A percentile compares a stretch with the other conserved stretches of the same genome.
Evolutionary conservation across 2,888 invertebrate species (phyloP).

Genomic region (Hypena proboscidalis): DNA sequence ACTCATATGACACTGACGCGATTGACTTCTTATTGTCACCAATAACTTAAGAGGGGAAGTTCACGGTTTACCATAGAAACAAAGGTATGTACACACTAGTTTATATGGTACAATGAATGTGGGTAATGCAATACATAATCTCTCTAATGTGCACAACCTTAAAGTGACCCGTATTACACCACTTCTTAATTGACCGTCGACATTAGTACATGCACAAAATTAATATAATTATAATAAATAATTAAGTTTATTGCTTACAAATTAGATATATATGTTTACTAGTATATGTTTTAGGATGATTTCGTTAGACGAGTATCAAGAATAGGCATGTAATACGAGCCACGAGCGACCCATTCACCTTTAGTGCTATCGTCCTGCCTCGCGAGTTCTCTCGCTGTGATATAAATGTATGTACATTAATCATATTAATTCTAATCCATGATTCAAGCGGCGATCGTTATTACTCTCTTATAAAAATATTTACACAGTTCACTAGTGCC

Average conservation of each 20-base stretch:
- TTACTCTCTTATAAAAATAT: constrained; percentile 62
- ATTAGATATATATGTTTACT: constrained; percentile 36
- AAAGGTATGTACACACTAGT: constrained; percentile 58
- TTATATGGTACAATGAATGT: constrained; percentile 34
- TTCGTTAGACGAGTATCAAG: constrained; percentile 15
- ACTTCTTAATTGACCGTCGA: constrained; percentile 29
- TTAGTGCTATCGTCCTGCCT: constrained; percentile 52
- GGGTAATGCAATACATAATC: constrained; percentile 34
- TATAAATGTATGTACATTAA: constrained; percentile 61
- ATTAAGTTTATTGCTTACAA: constrained; percentile 37
- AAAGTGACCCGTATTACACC: constrained; percentile 44
- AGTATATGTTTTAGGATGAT: constrained; percentile 25
- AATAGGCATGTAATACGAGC: constrained; percentile 49
- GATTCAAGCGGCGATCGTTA: constrained; percentile 56
- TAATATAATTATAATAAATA: constrained; percentile 28
- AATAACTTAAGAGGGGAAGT: constrained; percentile 34
- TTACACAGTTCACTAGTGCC: constrained; percentile 65
- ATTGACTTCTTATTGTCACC: constrained; percentile 69
- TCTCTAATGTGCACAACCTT: constrained; percentile 60
- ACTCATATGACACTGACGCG: constrained; percentile 70
- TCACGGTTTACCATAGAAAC: constrained; percentile 31
- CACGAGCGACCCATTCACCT: constrained; percentile 47
- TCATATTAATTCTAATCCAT: constrained; percentile 53
- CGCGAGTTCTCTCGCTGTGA: constrained; percentile 40
- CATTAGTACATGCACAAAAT: constrained; percentile 24